phyloP scores from a whole-genome alignment of 1,140 invertebrate genomes.

The Drosophila varians region DNA sequence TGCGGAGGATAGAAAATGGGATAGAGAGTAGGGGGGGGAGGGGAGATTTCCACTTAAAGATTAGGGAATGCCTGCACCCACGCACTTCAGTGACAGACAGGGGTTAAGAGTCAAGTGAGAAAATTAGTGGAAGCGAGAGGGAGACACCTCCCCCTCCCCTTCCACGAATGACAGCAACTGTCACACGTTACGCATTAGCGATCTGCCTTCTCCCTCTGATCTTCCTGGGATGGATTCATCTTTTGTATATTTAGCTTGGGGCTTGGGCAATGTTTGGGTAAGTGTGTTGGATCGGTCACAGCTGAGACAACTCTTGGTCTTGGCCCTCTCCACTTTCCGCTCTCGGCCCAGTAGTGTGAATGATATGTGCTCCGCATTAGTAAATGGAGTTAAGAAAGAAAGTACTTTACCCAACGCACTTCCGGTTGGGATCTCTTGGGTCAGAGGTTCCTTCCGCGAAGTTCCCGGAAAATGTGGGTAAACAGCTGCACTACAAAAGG shows the following conservation, averaged over 20 bases:
- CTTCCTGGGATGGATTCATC: background rate
- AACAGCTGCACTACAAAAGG: conserved; percentile 33
- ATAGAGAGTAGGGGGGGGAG: no score
- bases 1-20: conserved; percentile 18
- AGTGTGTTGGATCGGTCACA: conserved; percentile 32
- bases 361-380: conserved; percentile 60
- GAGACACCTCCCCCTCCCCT: background rate
- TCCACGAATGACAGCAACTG: conserved; percentile 38
- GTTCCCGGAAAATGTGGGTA: conserved; percentile 8
- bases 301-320: conserved; percentile 32
- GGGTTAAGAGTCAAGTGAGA: conserved; percentile 9
- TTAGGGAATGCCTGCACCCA: conserved; percentile 29
- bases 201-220: conserved; percentile 4
- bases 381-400: conserved; percentile 49
- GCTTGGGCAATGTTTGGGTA: conserved; percentile 38
- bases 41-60: conserved; percentile 66
- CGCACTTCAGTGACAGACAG: conserved; percentile 7
- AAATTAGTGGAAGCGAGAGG: background rate
- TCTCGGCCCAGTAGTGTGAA: conserved; percentile 27
- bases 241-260: conserved; percentile 22
- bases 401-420: conserved; percentile 43
- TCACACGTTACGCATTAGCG: conserved; percentile 26
- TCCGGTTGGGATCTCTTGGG: conserved; percentile 29
- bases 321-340: background rate
- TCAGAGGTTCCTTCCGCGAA: conserved; percentile 44